Evolutionary conservation across 2,113 vertebrate species (phyloP), one percentile per base, ranked within the genome.

Genomic region (Numenius arquata): DNA sequence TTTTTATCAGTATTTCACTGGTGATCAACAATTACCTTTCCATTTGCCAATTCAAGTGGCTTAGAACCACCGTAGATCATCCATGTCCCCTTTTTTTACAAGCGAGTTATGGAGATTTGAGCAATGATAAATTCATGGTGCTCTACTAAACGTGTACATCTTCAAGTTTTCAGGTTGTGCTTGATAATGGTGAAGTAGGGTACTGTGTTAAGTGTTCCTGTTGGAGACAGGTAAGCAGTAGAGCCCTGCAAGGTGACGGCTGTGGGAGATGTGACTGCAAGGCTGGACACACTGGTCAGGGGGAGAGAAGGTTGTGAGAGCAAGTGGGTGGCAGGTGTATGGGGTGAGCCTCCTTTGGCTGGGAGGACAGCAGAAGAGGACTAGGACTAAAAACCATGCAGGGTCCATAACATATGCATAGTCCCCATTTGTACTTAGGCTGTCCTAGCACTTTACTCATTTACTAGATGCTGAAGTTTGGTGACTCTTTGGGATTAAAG

Each of bases 281-380:
- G 52, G 25, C 16, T 67, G 43, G 16, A 14, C 29, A 32, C 1
- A 2, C 34, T 47, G 34, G 29, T 52, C 20, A 53, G 26, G 15
- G 18, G 52, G 16, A 29, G 58, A 78, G 50, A 38, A 55, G 20
- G 45, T 10, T 56, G 15, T 61, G n/a, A 52, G 56, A 74, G 20
- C 1, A 4, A 68, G 36, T 2, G 2, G 23, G 25, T 1, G 1
- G 18, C 53, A 84, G 16, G 19, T 62, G 9, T 45, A 40, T 52
- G 27, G 16, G 14, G 23, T 74, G 48, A 83, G 19, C 26, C 26
- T 53, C 27, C 29, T 19, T 50, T 62, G 41, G 13, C 53, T 88
- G 20, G 13, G 14, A 66, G 41, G 8, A 74, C 11, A 63, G 36
- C 29, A 40, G 20, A 40, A 66, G 36, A 18, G 6, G 9, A 40